Evolutionary conservation across 2,113 vertebrate species (phyloP), one percentile per base, ranked within the genome.

Genomic region (Proterorhinus semilunaris): DNA sequence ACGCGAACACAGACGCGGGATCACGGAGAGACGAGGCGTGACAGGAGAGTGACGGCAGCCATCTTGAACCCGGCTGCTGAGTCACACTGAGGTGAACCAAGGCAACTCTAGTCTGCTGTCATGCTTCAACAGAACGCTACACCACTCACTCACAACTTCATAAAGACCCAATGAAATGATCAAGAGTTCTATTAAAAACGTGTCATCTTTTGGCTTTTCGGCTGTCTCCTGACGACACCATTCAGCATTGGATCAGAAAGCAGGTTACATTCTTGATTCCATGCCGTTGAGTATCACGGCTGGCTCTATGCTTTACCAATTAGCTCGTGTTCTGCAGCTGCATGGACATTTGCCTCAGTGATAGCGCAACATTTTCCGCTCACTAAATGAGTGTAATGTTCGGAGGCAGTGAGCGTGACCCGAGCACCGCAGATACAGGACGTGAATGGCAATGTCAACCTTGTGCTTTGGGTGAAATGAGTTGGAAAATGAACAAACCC

Each of bases 401-500:
- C 68, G 61, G 70, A 72, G 51, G 62, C 1, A 52, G 55, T 0
- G 4, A 69, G 68, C 49, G 50, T 68, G 73, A 72, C 74, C 66
- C 7, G 6, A 15, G 54, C 4, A 53, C 58, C 53, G 15, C 62
- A 10, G 49, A 69, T 61, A 17, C 21, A 48, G 45, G 54, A 15
- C 17, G 36, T 62, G 67, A 78, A 74, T 46, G 78, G 72, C 67
- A 83, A 74, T 3, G 42, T 6, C 44, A 43, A 49, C 48, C 71
- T 43, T 0, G 52, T 12, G 68, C 66, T 82, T 67, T 62, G 66
- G 65, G 68, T 13, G 42, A 82, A 84, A 78, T 75, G 62, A 75
- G 74, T 67, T 9, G 16, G 76, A 75, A 82, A 85, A 82, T 83
- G 79, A 75, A 78, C 76, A 69, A 67, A 77, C 55, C 68, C 67